Conservation (phyloP, 2,888 invertebrate species). For the Allygus modestus region DNA sequence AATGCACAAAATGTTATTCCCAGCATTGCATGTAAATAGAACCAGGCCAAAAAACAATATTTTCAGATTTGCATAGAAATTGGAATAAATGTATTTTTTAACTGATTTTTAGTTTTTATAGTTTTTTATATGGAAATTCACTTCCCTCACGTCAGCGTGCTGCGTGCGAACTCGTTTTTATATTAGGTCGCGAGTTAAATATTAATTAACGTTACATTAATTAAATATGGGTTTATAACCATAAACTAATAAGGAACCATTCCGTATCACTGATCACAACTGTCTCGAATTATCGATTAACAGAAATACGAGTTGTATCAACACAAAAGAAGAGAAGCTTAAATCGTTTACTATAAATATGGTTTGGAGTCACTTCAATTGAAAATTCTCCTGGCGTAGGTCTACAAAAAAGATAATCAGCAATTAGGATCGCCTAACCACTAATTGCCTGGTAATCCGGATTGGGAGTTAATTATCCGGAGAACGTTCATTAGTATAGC, state of each 20-base stretch:
- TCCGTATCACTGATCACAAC: neutral
- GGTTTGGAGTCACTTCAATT: neutral
- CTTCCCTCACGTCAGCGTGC: no score
- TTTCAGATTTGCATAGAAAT: no score
- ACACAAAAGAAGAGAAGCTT: neutral
- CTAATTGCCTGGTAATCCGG: neutral
- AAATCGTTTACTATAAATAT: neutral
- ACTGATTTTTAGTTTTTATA: no score
- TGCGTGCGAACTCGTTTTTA: no score
- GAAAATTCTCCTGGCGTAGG: neutral
- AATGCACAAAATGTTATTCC: no score
- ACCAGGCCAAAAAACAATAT: no score
- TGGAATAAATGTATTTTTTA: no score
- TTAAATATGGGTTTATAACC: no score
- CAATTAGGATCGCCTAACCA: conserved; percentile 13
- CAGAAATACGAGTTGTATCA: neutral
- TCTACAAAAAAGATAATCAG: neutral
- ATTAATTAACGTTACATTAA: no score
- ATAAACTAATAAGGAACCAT: neutral
- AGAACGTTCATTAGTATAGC: neutral
- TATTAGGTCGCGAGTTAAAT: no score
- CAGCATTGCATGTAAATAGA: no score
- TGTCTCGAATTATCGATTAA: neutral
- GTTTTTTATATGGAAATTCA: no score
- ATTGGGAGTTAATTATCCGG: neutral